Evolutionary conservation across 2,113 vertebrate genomes (phyloP).

Genomic region (Anas platyrhynchos): DNA sequence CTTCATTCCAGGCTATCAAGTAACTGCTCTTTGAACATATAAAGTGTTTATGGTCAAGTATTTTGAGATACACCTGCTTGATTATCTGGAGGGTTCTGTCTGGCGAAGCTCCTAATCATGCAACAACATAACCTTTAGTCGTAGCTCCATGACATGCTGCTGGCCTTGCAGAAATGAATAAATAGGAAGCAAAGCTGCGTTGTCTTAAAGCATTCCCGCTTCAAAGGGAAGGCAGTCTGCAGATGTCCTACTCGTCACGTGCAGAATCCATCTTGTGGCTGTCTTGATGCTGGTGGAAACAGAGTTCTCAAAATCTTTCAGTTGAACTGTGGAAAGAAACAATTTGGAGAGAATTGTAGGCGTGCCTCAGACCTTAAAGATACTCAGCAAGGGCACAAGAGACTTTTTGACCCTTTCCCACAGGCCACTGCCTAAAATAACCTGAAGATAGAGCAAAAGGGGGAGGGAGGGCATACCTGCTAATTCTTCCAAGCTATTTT

Average conservation of each 20-base stretch:
- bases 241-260: neutral
- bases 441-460: neutral
- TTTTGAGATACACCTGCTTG: neutral
- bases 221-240: neutral
- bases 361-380: neutral
- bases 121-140: constrained; percentile 20
- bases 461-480: neutral
- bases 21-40: constrained; percentile 47
- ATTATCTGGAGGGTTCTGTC: constrained; percentile 28
- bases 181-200: neutral
- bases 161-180: constrained; percentile 14
- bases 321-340: neutral
- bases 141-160: neutral
- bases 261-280: neutral
- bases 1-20: neutral
- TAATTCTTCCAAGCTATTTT: neutral
- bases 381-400: neutral
- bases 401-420: neutral
- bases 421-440: neutral
- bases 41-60: constrained; percentile 38
- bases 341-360: neutral
- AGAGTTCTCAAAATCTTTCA: neutral
- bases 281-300: neutral
- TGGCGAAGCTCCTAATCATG: constrained; percentile 33
- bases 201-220: neutral